These are phyloP conservation scores for Drosophila melanosoma DNA, from an alignment of 2,888 invertebrate species.

Conservation along the genomic window DNA sequence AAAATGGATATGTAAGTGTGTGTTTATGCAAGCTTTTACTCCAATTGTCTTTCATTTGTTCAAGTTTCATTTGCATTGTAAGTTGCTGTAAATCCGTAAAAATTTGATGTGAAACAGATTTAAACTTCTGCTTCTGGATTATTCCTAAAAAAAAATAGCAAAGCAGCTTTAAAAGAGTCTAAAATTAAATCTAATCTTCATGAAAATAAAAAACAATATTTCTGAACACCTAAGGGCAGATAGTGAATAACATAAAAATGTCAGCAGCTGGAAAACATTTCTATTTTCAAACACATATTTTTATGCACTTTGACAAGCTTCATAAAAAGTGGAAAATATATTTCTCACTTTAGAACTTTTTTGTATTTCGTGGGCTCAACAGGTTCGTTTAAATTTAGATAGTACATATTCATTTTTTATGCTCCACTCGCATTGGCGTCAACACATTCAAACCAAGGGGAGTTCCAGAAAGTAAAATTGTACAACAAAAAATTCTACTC, in stretches of 20 bases:
- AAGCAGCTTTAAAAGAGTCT: not conserved
- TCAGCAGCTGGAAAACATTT: slow-evolving; percentile 15
- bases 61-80: not conserved
- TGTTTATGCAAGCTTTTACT: not conserved
- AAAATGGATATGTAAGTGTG: not conserved
- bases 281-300: not conserved
- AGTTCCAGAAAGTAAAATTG: slow-evolving; percentile 15
- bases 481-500: not conserved
- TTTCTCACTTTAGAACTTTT: slow-evolving; percentile 10
- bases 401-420: slow-evolving; percentile 5
- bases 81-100: not conserved
- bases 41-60: not conserved
- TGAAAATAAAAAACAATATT: not conserved
- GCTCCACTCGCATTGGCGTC: not conserved
- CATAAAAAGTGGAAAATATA: not conserved
- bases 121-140: not conserved
- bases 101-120: not conserved
- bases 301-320: slow-evolving; percentile 1
- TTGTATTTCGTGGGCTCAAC: slow-evolving; percentile 21
- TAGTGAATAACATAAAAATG: slow-evolving; percentile 2
- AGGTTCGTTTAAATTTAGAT: slow-evolving; percentile 43
- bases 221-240: not conserved
- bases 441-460: not conserved
- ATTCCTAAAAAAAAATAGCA: not conserved
- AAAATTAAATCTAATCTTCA: not conserved